Base-by-base conservation (phyloP, 2,113 vertebrate species). In the Brachionichthys hirsutus region DNA sequence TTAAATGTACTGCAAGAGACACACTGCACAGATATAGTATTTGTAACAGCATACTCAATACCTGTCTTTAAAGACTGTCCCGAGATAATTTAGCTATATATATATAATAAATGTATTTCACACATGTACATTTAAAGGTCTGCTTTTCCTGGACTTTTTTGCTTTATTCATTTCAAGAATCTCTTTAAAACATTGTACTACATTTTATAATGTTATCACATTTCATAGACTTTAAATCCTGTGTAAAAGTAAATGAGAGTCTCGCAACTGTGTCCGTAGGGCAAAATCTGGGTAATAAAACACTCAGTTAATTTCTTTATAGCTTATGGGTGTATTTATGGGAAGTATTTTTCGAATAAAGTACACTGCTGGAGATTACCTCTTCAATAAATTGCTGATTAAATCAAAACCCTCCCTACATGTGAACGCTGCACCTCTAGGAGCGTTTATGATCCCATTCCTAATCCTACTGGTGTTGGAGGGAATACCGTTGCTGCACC, bases 361-460 rank as follows among this genome's bases (percentile, higher is more conserved):
- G 6, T 47, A 0, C 1, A 5, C 46, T 12, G 2, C 9, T 46
- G n/a, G 62, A 42, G 41, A 54, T 65, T 35, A 35, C 40, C 48
- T 51, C 12, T n/a, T 54, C n/a, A 36, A 52, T 51, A 16, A 52
- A 66, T 22, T 54, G 15, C 9, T 11, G 17, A 54, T 53, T 12
- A 49, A 55, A 49, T 5, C 22, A 9, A 60, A 20, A 57, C 14
- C 55, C 19, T 65, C 4, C 11, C 13, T 11, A 30, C 15, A 52
- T 36, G 11, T 49, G 12, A 67, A 48, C 73, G 14, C 34, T 56
- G 12, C 34, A 2, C 17, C 74, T 72, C 0, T 75, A 99, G 97
- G 97, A 38, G 97, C 97, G 0, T 99, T 99, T 58, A 98, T 99
- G 95, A 98, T 99, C 55, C 97, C 97, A 0, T 99, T 99, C 80